These are phyloP conservation scores for Tetragonisca angustula DNA, from an alignment of 2,888 invertebrate species.

Conservation along the genomic window DNA sequence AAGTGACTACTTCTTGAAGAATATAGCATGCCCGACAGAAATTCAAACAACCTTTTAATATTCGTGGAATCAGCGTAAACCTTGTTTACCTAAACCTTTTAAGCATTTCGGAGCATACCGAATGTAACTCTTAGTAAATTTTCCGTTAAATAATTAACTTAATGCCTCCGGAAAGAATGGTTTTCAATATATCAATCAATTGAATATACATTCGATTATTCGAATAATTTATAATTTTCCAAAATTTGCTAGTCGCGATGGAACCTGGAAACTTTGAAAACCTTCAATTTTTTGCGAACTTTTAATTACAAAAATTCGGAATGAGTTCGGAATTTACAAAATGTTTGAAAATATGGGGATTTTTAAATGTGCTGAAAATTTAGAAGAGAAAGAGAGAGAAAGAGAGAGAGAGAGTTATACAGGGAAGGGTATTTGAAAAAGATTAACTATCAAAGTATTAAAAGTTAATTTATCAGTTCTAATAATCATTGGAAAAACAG, in stretches of 20 bases:
- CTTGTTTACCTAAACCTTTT: not conserved
- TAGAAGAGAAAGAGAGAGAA: too few species aligned
- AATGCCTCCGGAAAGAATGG: not conserved
- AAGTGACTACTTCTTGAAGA: not conserved
- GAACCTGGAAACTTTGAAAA: not conserved
- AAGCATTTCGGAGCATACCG: not conserved
- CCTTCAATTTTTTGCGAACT: not conserved
- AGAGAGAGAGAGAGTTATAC: too few species aligned
- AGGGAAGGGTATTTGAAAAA: not conserved
- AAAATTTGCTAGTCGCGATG: too few species aligned
- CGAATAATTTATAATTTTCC: not conserved
- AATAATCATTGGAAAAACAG: not conserved
- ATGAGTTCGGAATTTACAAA: not conserved
- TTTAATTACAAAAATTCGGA: not conserved
- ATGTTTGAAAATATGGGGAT: not conserved
- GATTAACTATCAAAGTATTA: rapidly evolving
- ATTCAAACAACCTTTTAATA: not conserved
- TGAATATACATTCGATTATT: not conserved
- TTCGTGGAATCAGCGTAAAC: not conserved
- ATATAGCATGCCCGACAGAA: not conserved
- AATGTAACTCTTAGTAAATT: not conserved
- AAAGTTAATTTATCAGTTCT: not conserved
- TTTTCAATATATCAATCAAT: not conserved
- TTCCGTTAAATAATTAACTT: not conserved
- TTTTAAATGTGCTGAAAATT: not conserved